Base-by-base conservation (phyloP, 2,888 invertebrate species). In the Lasioglossum marginatum region DNA sequence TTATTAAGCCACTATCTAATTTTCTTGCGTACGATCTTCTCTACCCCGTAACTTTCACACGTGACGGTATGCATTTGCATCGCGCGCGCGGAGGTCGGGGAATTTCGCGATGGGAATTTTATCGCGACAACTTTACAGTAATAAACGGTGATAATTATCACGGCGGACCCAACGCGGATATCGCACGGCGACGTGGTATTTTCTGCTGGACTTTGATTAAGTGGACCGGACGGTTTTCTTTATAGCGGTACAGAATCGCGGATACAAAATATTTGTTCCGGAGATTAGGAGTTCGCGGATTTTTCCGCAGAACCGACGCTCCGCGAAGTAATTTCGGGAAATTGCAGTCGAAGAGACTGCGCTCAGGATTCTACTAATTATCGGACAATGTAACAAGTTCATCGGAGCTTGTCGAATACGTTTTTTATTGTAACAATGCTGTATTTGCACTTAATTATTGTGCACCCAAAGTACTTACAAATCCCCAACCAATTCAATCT, bases 1-100 rank as follows among this genome's bases (percentile, higher is more conserved):
- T 83, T 83, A 75, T 86, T 83, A 63, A 31, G n/a, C 60, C 37
- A 23, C 73, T 77, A 76, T 86, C 84, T 84, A 86, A 86, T 86
- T 86, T 81, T 77, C 52, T 77, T 68, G 77, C 71, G 78, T 77
- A 63, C 77, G 60, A 77, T 81, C 74, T 77, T 66, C 83, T 31
- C 14, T 45, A 16, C 27, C 63, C 78, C 63, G 23, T 72, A 72
- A 76, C 76, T 81, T 73, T 77, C 72, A 81, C 81, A 81, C 77
- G 81, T 77, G 66, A 77, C 66, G n/a, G 77, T n/a, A 48, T 57
- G 73, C 73, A 75, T 83, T 86, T 57, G 45, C 77, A 83, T 83
- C 77, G n/a, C 63, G n/a, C 48, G 12, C 16, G 45, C 4, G 4
- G 70, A 70, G 45, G 75, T 60, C 83, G 75, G 77, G 63, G 75